Conservation (phyloP, 1,140 invertebrate genomes). For the Marisa cornuarietis region DNA sequence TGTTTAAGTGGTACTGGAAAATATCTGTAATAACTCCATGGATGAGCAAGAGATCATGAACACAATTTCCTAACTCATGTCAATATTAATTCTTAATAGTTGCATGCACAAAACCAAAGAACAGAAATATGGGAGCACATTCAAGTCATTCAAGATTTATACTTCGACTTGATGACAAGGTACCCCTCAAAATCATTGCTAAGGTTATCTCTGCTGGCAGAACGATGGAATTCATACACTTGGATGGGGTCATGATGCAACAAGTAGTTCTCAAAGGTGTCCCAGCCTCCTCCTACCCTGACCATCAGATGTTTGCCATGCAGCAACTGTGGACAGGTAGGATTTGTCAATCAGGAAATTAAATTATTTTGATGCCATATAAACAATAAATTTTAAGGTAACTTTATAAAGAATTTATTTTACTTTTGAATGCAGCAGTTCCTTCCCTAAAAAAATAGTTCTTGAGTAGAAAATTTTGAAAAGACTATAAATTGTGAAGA, state of each 20-base stretch:
- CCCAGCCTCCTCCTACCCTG: conserved; percentile 95
- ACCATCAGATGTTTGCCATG: conserved; percentile 88
- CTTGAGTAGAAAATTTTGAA: no score
- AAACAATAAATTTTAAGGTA: no score
- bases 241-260: conserved; percentile 94
- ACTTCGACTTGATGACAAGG: conserved; percentile 31
- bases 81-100: background rate
- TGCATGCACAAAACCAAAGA: background rate
- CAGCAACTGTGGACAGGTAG: conserved; percentile 48
- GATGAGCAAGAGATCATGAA: background rate
- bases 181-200: conserved; percentile 10
- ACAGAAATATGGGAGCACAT: background rate
- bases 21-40: background rate
- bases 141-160: conserved; percentile 22
- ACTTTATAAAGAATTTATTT: no score
- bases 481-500: no score
- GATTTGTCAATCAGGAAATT: no score
- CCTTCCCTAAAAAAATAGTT: no score
- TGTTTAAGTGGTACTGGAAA: background rate
- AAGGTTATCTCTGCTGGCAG: conserved; percentile 25
- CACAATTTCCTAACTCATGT: background rate
- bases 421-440: no score
- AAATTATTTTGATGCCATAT: no score
- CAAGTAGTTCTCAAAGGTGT: conserved; percentile 93
- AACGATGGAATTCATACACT: conserved; percentile 52